Conservation (phyloP, 2,888 invertebrate species). For the Drosophila barbarae region DNA sequence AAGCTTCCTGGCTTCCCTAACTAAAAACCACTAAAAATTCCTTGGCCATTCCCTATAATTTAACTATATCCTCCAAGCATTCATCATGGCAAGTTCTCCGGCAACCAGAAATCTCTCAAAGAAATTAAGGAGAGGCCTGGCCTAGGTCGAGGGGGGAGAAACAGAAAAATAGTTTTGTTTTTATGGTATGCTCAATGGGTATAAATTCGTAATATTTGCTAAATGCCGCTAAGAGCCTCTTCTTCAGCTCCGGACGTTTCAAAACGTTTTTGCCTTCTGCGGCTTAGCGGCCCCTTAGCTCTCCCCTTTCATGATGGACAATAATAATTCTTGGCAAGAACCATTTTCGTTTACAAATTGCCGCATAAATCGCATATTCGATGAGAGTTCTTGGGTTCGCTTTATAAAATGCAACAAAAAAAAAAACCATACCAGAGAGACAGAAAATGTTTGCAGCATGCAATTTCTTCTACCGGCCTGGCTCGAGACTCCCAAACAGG, state of each 20-base stretch:
- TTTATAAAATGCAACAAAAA: conserved; percentile 53
- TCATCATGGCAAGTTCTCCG: conserved; percentile 5
- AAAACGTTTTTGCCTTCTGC: conserved; percentile 11
- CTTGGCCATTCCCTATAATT: conserved; percentile 7
- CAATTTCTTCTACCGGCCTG: conserved; percentile 39
- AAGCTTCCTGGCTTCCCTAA: not conserved
- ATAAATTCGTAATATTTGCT: conserved; percentile 63
- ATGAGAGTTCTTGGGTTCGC: conserved; percentile 61
- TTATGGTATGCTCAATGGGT: conserved; percentile 54
- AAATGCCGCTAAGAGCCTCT: conserved; percentile 67
- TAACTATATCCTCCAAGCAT: conserved; percentile 7
- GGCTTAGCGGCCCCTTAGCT: conserved; percentile 30
- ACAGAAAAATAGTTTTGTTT: conserved; percentile 41
- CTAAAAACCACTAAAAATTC: not conserved
- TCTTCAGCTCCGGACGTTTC: conserved; percentile 12
- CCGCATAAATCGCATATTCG: conserved; percentile 75
- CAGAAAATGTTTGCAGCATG: conserved; percentile 39
- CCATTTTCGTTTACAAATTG: conserved; percentile 75
- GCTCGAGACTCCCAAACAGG: conserved; percentile 34
- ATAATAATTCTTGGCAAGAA: conserved; percentile 74
- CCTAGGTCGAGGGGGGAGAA: conserved; percentile 7
- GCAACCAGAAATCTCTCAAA: conserved; percentile 2
- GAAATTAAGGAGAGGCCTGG: conserved; percentile 19
- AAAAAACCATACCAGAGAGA: not conserved
- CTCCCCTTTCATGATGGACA: conserved; percentile 65